phyloP scores from a whole-genome alignment of 1,140 invertebrate species.

The Papilio helenus region DNA sequence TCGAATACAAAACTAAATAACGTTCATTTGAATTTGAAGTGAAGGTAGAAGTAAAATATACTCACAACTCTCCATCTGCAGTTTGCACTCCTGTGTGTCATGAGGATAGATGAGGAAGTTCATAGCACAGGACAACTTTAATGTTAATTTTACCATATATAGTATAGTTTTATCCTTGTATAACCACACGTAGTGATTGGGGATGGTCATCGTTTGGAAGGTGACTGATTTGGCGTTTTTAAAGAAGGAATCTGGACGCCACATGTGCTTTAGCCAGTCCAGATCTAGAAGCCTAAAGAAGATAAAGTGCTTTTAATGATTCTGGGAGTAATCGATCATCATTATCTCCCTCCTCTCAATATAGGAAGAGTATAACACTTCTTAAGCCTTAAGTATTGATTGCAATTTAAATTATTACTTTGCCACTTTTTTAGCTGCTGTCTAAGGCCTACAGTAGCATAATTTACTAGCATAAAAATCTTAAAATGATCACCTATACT shows the following conservation, averaged over 20 bases:
- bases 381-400: too few species aligned
- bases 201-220: constrained; percentile 96
- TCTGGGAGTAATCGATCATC: too few species aligned
- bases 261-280: constrained; percentile 95
- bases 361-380: too few species aligned
- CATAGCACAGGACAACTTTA: constrained; percentile 94
- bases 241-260: constrained; percentile 94
- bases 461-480: neutral
- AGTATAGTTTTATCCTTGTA: constrained; percentile 94
- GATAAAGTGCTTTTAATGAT: neutral
- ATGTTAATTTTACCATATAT: constrained; percentile 94
- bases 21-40: neutral
- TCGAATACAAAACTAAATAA: neutral
- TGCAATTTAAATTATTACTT: neutral
- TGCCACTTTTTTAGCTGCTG: neutral
- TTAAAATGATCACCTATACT: constrained; percentile 87
- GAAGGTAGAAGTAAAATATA: constrained; percentile 51
- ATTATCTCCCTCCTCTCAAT: too few species aligned
- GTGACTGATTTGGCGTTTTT: constrained; percentile 96
- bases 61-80: constrained; percentile 96
- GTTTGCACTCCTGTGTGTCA: constrained; percentile 94
- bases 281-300: constrained; percentile 89
- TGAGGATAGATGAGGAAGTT: constrained; percentile 96
- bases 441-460: neutral
- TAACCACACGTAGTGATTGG: constrained; percentile 95